Base-by-base conservation (phyloP, 2,888 invertebrate species). In the Spodoptera exigua region DNA sequence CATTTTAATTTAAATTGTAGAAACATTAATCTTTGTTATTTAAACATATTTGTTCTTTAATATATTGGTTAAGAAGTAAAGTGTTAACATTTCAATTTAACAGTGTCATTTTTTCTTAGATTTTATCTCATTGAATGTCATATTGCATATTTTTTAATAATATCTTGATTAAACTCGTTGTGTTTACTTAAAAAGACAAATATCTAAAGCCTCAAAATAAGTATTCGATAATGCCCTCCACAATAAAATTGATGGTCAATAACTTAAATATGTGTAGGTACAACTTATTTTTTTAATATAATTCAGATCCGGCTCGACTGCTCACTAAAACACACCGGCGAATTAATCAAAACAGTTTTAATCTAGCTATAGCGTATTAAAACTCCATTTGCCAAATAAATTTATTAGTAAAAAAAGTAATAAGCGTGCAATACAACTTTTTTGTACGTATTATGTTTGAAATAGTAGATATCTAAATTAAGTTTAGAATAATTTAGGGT, bases 221-320 rank as follows among this genome's bases (percentile, higher is more conserved):
- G 9, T 27, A 27, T 27, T 9, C 5, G 27, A 27, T 27, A 1
- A 27, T 21, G 5, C 7, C n/a, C n/a, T 36, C 2, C 18, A n/a
- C 9, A 40, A 17, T 34, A 11, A 46, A 35, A 12, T 35, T 18
- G 14, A 18, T 7, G 27, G 16, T 13, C 9, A 41, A 61, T 36
- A 61, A 36, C 5, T 58, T 18, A 27, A 53, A 45, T n/a, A n/a
- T n/a, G n/a, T n/a, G 43, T 60, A 67, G 34, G 43, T 32, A 16
- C 16, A 14, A 14, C 1, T 40, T 54, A 27, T 27, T 64, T 48
- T 62, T 43, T 46, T 51, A 21, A 69, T 47, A 68, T 54, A 55
- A 70, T 56, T 60, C 71, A 64, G 70, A 71, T 70, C 70, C 74
- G 74, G 74, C 40, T 70, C 35, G 64, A 70, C 74, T 12, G 54